Evolutionary conservation across 2,797 vertebrate genomes (phyloP).

Genomic region (Dendrocincla fuliginosa): DNA sequence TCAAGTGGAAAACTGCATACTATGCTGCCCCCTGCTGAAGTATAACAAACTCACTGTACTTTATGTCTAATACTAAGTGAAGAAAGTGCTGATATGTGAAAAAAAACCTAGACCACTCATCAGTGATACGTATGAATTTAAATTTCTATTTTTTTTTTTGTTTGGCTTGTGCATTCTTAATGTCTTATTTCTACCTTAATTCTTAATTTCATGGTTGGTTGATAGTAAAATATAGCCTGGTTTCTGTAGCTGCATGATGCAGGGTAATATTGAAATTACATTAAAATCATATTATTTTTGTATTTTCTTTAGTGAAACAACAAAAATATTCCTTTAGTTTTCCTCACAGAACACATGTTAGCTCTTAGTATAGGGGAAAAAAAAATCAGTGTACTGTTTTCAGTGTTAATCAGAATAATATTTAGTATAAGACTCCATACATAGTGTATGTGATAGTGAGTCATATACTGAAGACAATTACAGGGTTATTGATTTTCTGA

Average conservation of each 20-base stretch:
- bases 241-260: not conserved
- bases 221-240: not conserved
- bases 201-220: not conserved
- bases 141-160: not conserved
- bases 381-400: not conserved
- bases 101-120: not conserved
- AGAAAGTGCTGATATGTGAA: not conserved
- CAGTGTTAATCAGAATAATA: not conserved
- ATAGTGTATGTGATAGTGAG: not conserved
- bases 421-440: not conserved
- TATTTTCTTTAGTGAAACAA: not conserved
- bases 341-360: not conserved
- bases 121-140: not conserved
- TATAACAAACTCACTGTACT: not conserved
- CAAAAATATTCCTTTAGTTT: not conserved
- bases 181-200: not conserved
- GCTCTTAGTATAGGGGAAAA: not conserved
- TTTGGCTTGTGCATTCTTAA: not conserved
- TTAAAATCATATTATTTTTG: not conserved
- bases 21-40: constrained; percentile 47
- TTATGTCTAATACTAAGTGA: not conserved
- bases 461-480: not conserved
- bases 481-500: constrained; percentile 4
- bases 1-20: not conserved
- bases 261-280: not conserved